phyloP scores from a whole-genome alignment of 2,888 invertebrate species.

The Odontothrips loti region DNA sequence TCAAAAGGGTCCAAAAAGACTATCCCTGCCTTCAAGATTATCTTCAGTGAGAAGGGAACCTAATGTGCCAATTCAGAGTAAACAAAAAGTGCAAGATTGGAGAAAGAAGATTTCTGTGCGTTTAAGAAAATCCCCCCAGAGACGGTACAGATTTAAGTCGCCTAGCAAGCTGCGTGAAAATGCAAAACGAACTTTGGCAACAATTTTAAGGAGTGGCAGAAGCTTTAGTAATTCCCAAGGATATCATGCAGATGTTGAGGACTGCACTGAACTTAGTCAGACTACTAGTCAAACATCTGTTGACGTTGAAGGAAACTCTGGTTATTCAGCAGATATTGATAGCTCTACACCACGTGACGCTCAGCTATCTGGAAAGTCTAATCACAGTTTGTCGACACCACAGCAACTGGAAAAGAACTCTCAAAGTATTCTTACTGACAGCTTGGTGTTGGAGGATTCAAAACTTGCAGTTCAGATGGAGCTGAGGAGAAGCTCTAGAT shows the following conservation, averaged over 20 bases:
- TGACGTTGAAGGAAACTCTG: not conserved
- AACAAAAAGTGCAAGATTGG: slow-evolving; percentile 2
- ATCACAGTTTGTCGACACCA: too few species aligned
- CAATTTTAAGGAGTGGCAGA: not conserved
- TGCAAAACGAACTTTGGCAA: not conserved
- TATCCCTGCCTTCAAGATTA: not conserved
- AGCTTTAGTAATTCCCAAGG: not conserved
- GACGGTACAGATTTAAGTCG: slow-evolving; percentile 5
- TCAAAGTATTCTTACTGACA: not conserved
- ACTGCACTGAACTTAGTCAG: not conserved
- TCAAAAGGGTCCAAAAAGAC: not conserved
- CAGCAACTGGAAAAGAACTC: not conserved
- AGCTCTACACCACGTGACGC: not conserved
- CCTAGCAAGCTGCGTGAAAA: not conserved
- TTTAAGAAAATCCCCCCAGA: not conserved
- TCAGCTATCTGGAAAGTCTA: not conserved
- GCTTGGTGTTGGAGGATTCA: not conserved
- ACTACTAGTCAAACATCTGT: not conserved
- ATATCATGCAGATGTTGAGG: not conserved
- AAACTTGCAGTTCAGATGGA: not conserved
- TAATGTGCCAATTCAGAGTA: not conserved
- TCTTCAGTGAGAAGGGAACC: not conserved
- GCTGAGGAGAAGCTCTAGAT: not conserved
- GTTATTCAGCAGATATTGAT: not conserved
- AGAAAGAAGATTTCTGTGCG: not conserved